Evolutionary conservation across 2,888 invertebrate genomes (phyloP).

Genomic region (Trissolcus japonicus): DNA sequence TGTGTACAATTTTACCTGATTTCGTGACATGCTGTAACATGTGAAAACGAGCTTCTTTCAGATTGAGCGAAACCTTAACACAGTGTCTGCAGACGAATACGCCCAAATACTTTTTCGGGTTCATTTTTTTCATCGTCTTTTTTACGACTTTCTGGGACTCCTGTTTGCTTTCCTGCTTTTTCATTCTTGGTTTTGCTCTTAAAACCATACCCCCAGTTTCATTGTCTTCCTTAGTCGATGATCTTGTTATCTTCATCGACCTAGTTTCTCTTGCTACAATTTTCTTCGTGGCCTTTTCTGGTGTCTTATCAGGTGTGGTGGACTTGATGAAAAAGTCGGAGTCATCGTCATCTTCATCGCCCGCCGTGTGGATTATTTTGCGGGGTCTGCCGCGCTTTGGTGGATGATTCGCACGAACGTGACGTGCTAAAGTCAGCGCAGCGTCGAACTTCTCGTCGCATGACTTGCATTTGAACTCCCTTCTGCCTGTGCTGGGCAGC

Average conservation of each 20-base stretch:
- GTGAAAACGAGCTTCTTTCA: conserved; percentile 66
- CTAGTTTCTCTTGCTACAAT: conserved; percentile 13
- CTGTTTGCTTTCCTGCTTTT: conserved; percentile 4
- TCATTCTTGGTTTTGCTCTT: neutral
- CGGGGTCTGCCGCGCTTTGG: conserved; percentile 63
- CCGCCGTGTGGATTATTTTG: conserved; percentile 25
- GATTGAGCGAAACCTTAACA: conserved; percentile 63
- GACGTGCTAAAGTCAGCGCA: conserved; percentile 71
- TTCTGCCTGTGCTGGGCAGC: conserved; percentile 48
- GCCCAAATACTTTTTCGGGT: neutral
- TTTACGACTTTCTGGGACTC: neutral
- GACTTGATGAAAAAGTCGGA: conserved; percentile 5
- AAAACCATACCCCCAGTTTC: neutral
- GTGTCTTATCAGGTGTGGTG: conserved; percentile 19
- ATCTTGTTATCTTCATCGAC: conserved; percentile 21
- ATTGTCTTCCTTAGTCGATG: conserved; percentile 19
- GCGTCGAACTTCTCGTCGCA: conserved; percentile 72
- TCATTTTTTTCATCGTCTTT: conserved; percentile 3
- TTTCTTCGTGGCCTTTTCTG: conserved; percentile 18
- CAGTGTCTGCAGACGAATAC: conserved; percentile 65
- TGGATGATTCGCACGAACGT: conserved; percentile 69
- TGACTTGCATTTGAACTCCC: conserved; percentile 70
- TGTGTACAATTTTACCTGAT: conserved; percentile 63
- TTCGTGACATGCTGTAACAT: conserved; percentile 70
- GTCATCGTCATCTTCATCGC: conserved; percentile 36